phyloP scores from a whole-genome alignment of 2,888 invertebrate species.

The Pseudeuparius sepicola region DNA sequence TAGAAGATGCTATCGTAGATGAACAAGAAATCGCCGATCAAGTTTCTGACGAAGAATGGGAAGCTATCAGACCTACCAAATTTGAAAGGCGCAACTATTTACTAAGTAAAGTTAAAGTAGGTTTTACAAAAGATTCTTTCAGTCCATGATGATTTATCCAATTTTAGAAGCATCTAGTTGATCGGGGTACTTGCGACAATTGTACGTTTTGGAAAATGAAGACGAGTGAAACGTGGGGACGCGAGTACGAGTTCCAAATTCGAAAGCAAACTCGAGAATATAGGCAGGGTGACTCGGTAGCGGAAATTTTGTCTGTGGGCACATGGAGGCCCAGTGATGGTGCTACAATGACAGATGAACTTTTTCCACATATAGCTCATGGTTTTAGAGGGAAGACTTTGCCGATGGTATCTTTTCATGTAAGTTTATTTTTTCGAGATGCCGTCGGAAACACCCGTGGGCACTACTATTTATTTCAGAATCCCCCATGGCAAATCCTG shows the following conservation, averaged over 20 bases:
- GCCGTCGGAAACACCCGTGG: no score
- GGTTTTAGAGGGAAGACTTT: conserved; percentile 67
- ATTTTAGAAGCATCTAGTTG: conserved; percentile 33
- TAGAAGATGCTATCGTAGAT: conserved; percentile 57
- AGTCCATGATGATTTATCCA: conserved; percentile 8
- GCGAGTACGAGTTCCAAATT: conserved; percentile 33
- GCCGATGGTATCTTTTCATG: conserved; percentile 68
- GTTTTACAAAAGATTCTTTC: not conserved
- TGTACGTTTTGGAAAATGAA: conserved; percentile 48
- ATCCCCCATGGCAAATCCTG: conserved; percentile 80
- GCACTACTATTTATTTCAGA: conserved; percentile 44
- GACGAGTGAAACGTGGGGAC: conserved; percentile 51
- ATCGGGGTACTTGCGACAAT: conserved; percentile 41
- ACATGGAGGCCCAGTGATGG: conserved; percentile 67
- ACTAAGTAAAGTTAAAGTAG: conserved; percentile 56
- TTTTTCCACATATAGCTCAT: conserved; percentile 72
- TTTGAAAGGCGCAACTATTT: conserved; percentile 54
- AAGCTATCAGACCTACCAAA: conserved; percentile 63
- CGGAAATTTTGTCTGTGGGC: conserved; percentile 49
- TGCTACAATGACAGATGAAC: conserved; percentile 51
- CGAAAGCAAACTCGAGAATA: conserved; percentile 15
- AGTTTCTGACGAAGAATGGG: conserved; percentile 80
- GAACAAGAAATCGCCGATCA: conserved; percentile 63
- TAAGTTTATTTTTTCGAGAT: conserved; percentile 41
- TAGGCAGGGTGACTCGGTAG: conserved; percentile 13